Percentiles rank a stretch among this genome's conserved stretches.
phyloP scores from a whole-genome alignment of 2,797 vertebrate genomes.

The Pipistrellus pipistrellus region DNA sequence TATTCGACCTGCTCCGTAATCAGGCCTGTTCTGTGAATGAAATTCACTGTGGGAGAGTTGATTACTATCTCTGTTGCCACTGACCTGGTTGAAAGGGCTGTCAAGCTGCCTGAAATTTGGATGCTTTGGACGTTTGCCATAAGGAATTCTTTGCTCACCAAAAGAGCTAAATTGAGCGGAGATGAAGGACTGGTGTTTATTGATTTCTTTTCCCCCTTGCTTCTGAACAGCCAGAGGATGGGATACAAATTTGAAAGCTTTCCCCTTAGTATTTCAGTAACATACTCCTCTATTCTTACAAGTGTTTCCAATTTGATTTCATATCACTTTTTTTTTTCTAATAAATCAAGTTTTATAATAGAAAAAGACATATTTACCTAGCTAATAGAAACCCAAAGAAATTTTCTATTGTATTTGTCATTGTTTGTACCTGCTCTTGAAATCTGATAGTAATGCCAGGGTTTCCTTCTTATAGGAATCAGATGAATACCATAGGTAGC shows the following conservation, averaged over 20 bases:
- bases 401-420: neutral
- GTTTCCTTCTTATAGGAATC: conserved; percentile 49
- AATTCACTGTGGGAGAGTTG: conserved; percentile 76
- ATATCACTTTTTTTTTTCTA: neutral
- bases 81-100: conserved; percentile 84
- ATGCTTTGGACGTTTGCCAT: conserved; percentile 78
- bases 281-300: neutral
- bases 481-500: neutral
- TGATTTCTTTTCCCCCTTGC: conserved; percentile 49
- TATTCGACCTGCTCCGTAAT: conserved; percentile 76
- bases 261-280: neutral
- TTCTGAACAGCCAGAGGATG: neutral
- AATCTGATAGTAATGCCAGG: neutral
- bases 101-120: conserved; percentile 83
- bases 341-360: conserved; percentile 54
- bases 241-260: conserved; percentile 50
- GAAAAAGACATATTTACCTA: neutral
- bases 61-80: conserved; percentile 79
- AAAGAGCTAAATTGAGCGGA: conserved; percentile 84
- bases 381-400: conserved; percentile 2
- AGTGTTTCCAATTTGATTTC: neutral
- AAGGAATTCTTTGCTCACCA: conserved; percentile 83
- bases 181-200: conserved; percentile 81
- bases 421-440: neutral
- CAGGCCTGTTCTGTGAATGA: conserved; percentile 74